These are phyloP conservation scores for Diarsia brunnea DNA, from an alignment of 2,888 invertebrate genomes.

Conservation along the genomic window DNA sequence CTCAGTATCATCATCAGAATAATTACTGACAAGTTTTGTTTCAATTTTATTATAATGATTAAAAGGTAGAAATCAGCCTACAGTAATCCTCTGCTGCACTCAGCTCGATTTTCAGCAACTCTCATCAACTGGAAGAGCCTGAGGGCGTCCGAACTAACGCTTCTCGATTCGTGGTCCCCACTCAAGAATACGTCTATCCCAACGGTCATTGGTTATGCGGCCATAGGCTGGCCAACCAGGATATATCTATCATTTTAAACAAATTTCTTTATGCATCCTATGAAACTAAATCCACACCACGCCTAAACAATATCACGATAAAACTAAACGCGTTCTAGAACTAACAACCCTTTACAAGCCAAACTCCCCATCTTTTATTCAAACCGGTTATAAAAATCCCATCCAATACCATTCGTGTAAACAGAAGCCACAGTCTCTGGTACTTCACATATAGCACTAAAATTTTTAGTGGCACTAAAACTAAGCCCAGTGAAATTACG, in stretches of 20 bases:
- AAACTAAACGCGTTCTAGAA: constrained; percentile 47
- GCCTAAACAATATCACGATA: constrained; percentile 17
- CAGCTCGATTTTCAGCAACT: no score
- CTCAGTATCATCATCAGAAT: not conserved
- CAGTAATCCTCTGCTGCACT: no score
- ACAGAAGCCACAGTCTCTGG: constrained; percentile 24
- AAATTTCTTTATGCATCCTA: not conserved
- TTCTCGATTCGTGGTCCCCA: no score
- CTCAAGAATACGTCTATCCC: no score
- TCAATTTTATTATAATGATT: no score
- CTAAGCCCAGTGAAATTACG: constrained; percentile 54
- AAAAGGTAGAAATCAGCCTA: no score
- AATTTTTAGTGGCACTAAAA: constrained; percentile 62
- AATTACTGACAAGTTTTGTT: not conserved
- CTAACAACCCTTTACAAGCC: constrained; percentile 52
- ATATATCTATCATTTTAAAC: no score
- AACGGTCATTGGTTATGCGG: no score
- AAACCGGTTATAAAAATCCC: constrained; percentile 63
- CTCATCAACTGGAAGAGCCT: no score
- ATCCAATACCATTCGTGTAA: constrained; percentile 54
- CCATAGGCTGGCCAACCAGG: no score
- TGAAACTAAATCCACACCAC: constrained; percentile 1
- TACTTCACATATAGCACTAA: constrained; percentile 59
- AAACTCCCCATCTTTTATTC: constrained; percentile 62
- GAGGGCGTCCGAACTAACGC: no score